Base-by-base conservation (phyloP, 2,113 vertebrate species). In the Panthera uncia region DNA sequence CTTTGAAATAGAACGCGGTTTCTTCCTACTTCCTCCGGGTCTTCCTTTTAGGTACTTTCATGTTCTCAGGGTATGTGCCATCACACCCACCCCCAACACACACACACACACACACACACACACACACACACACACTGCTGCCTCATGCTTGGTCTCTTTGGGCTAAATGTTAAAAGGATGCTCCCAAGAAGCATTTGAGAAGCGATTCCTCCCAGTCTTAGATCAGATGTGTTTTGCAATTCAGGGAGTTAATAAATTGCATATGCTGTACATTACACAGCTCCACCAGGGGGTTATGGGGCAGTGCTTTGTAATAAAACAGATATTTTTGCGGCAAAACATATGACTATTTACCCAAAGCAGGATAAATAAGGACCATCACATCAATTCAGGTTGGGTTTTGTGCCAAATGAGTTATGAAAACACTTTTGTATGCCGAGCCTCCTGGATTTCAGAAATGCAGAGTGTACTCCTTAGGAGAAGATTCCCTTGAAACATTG, bases 341-440 rank as follows among this genome's bases (percentile, higher is more conserved):
- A 36, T 33, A 10, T 13, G 57, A 63, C 48, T 68, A 14, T 91
- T 83, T 55, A 91, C 61, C n/a, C 45, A 65, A 18, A 81, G 50
- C 4, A 65, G 55, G n/a, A 29, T 63, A 61, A 81, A 57, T 15
- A 33, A 79, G 63, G 73, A 74, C 7, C 48, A 25, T 63, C n/a
- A 10, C 0, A 1, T 68, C 16, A 63, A 57, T 86, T 90, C 71
- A 63, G 68, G 63, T 29, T 87, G 63, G 38, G 16, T 45, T 79
- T 95, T 31, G n/a, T 82, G 61, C 88, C 89, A 45, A 31, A 27
- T 52, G 82, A 87, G 66, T 57, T 87, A 66, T 5, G 16, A 33
- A 71, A 84, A 71, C 5, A 27, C 16, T 76, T 11, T 29, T 14
- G 45, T 57, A 5, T 52, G 27, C 31, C 1, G 31, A 86, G 23